Conservation (phyloP, 2,113 vertebrate genomes). For the Gallinago jamesoni region DNA sequence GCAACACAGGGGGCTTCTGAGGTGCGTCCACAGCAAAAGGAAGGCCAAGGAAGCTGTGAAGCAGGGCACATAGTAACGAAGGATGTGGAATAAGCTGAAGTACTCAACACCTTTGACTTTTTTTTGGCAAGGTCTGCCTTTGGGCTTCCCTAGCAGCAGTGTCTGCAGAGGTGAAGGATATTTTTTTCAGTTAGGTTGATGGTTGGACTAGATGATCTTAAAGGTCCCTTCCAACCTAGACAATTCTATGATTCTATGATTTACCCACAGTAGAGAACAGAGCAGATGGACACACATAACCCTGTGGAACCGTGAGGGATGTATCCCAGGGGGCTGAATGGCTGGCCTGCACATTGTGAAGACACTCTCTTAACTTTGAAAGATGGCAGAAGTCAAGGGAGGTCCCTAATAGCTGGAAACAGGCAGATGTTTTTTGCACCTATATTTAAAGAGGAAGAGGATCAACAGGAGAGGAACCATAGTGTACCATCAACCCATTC, state of each 20-base stretch:
- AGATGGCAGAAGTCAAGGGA: neutral
- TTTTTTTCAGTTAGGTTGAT: too few species aligned
- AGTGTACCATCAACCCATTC: accelerated
- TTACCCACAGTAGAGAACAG: neutral
- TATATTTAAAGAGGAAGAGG: neutral
- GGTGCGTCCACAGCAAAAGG: neutral
- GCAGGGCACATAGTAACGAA: neutral
- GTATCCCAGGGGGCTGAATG: neutral
- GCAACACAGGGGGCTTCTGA: neutral
- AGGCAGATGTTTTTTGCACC: neutral
- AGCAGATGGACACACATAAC: neutral
- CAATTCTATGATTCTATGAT: neutral
- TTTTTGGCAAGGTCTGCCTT: neutral
- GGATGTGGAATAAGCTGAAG: neutral
- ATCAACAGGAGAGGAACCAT: neutral
- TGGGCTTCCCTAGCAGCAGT: neutral
- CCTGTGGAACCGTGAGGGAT: neutral
- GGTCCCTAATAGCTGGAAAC: neutral
- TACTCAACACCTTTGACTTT: neutral
- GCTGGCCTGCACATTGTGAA: neutral
- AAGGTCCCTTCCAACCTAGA: too few species aligned
- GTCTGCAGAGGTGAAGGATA: neutral
- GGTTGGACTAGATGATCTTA: too few species aligned
- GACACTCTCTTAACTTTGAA: neutral
- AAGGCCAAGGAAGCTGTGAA: neutral